phyloP scores from a whole-genome alignment of 2,113 vertebrate species.

The Candoia aspera region DNA sequence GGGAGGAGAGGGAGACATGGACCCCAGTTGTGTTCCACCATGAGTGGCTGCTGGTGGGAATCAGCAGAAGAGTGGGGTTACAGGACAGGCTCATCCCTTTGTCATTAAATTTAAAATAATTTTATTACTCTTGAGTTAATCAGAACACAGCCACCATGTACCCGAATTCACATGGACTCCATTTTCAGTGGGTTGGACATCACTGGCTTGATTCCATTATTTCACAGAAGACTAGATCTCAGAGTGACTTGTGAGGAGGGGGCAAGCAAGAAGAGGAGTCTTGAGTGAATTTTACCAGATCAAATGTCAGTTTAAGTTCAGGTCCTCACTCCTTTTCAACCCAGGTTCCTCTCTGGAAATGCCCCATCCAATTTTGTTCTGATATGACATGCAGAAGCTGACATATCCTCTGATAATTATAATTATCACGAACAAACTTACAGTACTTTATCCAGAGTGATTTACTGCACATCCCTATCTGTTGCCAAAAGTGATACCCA shows the following conservation, averaged over 20 bases:
- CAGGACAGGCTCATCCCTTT: not conserved
- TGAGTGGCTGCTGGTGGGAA: not conserved
- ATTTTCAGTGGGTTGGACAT: too few relatives aligned
- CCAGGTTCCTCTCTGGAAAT: not conserved
- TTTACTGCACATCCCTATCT: not conserved
- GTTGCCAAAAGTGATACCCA: not conserved
- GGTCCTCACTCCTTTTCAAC: not conserved
- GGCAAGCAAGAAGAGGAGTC: too few relatives aligned
- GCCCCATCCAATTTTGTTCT: not conserved
- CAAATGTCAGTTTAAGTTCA: not conserved
- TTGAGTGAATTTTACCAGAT: too few relatives aligned
- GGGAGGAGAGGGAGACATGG: not conserved
- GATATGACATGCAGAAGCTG: not conserved
- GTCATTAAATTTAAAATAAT: not conserved
- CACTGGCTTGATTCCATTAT: not conserved
- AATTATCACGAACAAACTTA: not conserved
- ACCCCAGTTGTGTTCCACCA: not conserved
- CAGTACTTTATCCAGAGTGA: not conserved
- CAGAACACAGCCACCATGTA: not conserved
- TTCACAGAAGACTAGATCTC: not conserved
- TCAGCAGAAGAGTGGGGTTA: not conserved
- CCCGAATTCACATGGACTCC: not conserved
- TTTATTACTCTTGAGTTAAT: not conserved
- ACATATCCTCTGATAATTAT: not conserved
- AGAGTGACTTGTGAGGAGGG: not conserved